phyloP scores from a whole-genome alignment of 2,888 invertebrate genomes.

The Pherbina coryleti region DNA sequence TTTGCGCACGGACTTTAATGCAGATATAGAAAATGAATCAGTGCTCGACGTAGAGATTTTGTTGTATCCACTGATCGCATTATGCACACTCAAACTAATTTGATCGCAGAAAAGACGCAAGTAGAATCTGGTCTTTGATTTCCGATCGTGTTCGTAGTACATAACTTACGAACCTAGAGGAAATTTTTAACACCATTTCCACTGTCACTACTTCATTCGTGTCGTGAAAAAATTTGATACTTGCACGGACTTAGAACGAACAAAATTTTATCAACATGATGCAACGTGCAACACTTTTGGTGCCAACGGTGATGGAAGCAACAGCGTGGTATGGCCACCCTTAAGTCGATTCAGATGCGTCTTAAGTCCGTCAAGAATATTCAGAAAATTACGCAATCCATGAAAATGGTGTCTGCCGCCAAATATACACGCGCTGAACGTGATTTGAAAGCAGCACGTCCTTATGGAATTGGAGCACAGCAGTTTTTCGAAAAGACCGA shows the following conservation, averaged over 20 bases:
- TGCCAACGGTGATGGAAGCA: slow-evolving; percentile 64
- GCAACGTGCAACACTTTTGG: slow-evolving; percentile 63
- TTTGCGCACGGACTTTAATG: too few species aligned
- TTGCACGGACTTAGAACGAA: slow-evolving; percentile 44
- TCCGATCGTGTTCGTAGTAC: too few species aligned
- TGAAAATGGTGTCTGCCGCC: slow-evolving; percentile 99
- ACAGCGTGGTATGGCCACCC: slow-evolving; percentile 94
- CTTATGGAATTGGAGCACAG: slow-evolving; percentile 90
- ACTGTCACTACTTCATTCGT: slow-evolving; percentile 53
- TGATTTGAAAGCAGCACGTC: slow-evolving; percentile 92
- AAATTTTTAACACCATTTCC: slow-evolving; percentile 42
- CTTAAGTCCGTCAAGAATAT: slow-evolving; percentile 99
- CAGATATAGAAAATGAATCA: too few species aligned
- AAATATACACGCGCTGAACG: slow-evolving; percentile 95
- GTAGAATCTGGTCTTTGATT: too few species aligned
- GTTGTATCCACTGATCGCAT: too few species aligned
- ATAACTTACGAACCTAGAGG: too few species aligned
- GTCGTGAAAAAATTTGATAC: slow-evolving; percentile 55
- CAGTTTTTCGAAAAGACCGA: slow-evolving; percentile 96
- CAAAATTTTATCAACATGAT: slow-evolving; percentile 55
- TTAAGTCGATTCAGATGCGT: slow-evolving; percentile 93
- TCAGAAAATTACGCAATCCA: slow-evolving; percentile 99
- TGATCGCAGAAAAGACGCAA: too few species aligned
- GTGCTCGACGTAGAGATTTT: too few species aligned
- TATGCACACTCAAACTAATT: too few species aligned